phyloP scores from a whole-genome alignment of 1,140 invertebrate species.

The Leptinotarsa defecta region DNA sequence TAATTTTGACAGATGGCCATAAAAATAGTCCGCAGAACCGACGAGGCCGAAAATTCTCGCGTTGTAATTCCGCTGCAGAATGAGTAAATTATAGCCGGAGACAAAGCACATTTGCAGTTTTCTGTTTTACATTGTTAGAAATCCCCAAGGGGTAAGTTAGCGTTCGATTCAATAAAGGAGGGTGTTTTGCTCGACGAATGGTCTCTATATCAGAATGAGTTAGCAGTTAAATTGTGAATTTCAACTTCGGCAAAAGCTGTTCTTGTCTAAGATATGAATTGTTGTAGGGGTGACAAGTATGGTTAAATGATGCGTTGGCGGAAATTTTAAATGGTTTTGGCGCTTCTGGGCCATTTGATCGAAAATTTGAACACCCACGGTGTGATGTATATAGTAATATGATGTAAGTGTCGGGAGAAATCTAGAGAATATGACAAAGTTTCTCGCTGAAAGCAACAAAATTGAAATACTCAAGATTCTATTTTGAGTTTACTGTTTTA shows the following conservation, averaged over 20 bases:
- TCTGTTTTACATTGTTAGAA: not conserved
- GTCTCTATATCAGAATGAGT: not conserved
- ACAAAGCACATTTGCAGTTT: constrained; percentile 1
- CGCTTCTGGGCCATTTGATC: constrained; percentile 14
- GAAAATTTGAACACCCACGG: constrained; percentile 13
- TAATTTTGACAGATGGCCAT: not conserved
- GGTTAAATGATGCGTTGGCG: constrained; percentile 11
- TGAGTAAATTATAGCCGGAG: not conserved
- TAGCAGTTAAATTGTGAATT: not conserved
- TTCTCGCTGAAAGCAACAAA: no score
- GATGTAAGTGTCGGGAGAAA: no score
- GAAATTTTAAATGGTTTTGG: constrained; percentile 16
- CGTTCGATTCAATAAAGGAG: not conserved
- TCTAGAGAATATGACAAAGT: no score
- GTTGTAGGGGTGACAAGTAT: constrained; percentile 5
- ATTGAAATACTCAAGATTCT: no score
- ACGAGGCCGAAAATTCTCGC: not conserved
- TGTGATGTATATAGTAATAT: not conserved
- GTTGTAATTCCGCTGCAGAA: not conserved
- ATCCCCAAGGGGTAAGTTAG: not conserved
- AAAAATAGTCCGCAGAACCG: not conserved
- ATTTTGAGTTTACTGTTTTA: no score
- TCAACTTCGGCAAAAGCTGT: not conserved
- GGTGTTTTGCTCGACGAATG: not conserved
- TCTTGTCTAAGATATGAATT: not conserved